Conservation (phyloP, 2,888 invertebrate genomes). For the Cerceris ruficornis region DNA sequence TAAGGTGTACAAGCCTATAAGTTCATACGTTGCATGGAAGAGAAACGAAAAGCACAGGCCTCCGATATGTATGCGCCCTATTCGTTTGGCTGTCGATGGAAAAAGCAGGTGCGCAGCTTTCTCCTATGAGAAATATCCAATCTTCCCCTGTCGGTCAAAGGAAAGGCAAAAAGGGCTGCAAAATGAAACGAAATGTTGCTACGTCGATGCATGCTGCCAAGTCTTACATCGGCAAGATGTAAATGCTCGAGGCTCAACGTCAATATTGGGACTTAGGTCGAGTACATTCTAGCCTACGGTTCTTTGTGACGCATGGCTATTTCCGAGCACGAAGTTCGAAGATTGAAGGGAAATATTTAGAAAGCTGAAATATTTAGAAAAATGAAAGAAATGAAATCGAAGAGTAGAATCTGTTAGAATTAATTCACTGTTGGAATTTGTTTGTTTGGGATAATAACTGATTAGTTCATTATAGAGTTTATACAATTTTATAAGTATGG, state of each 20-base stretch:
- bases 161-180: constrained; percentile 52
- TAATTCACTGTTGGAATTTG: no score
- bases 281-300: no score
- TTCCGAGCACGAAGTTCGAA: no score
- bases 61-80: constrained; percentile 29
- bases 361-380: no score
- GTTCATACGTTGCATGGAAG: constrained; percentile 16
- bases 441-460: no score
- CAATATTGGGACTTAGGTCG: constrained; percentile 7
- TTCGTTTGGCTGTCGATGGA: constrained; percentile 36
- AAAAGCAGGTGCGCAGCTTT: constrained; percentile 48
- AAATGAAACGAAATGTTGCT: constrained; percentile 38
- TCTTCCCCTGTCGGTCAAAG: constrained; percentile 67
- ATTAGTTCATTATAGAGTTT: no score
- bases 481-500: no score
- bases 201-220: constrained; percentile 28
- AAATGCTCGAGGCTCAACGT: constrained; percentile 26
- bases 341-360: no score
- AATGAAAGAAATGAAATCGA: no score
- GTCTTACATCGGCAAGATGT: constrained; percentile 9
- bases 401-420: no score
- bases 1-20: constrained; percentile 13
- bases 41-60: constrained; percentile 26
- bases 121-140: constrained; percentile 62
- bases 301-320: no score